phyloP scores from a whole-genome alignment of 2,888 invertebrate genomes.

The Hyppa rectilinea region DNA sequence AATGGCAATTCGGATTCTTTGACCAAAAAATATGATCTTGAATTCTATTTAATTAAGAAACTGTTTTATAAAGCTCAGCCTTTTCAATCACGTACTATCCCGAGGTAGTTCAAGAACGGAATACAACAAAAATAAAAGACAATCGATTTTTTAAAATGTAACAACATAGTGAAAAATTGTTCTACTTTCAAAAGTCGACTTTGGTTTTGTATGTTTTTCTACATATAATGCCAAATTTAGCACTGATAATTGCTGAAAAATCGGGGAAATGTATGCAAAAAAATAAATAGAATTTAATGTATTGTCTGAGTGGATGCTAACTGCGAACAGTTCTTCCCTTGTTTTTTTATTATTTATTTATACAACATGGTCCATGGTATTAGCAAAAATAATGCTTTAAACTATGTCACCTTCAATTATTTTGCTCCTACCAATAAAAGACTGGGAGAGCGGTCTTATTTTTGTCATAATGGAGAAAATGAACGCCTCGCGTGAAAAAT shows the following conservation, averaged over 20 bases:
- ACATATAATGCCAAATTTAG: background rate
- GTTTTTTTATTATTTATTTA: too few species aligned
- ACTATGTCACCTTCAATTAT: background rate
- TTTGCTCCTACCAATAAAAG: background rate
- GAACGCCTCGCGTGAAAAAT: background rate
- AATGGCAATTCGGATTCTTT: too few species aligned
- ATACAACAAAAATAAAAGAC: background rate
- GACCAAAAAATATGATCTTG: too few species aligned
- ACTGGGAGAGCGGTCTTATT: background rate
- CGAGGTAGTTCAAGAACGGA: background rate
- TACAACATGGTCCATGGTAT: too few species aligned
- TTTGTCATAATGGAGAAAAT: conserved; percentile 9
- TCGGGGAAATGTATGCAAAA: background rate
- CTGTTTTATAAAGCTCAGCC: background rate
- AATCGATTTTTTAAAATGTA: background rate
- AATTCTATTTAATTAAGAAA: background rate
- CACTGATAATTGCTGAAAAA: background rate
- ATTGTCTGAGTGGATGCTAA: too few species aligned
- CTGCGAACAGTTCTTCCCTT: too few species aligned
- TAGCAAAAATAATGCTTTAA: too few species aligned
- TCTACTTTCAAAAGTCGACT: background rate
- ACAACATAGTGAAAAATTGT: too few species aligned
- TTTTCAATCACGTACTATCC: background rate
- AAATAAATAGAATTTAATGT: too few species aligned
- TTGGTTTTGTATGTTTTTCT: background rate